phyloP scores from a whole-genome alignment of 2,888 invertebrate species.

The Eupeodes luniger region DNA sequence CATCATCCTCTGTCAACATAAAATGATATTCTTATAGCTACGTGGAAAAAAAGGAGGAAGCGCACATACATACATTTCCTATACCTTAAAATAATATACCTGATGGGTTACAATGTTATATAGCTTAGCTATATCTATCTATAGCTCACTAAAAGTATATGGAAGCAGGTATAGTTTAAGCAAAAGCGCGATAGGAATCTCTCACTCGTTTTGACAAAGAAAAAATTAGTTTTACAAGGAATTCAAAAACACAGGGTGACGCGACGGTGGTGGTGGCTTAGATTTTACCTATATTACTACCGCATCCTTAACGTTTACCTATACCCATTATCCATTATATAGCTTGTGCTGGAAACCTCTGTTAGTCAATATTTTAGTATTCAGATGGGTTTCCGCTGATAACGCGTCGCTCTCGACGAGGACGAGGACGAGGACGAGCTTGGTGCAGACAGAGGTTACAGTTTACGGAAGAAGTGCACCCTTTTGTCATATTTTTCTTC shows the following conservation, averaged over 20 bases:
- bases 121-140: too few species aligned
- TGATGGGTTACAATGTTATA: slow-evolving; percentile 11
- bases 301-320: background rate
- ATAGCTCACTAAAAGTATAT: too few species aligned
- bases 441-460: slow-evolving; percentile 69
- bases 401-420: slow-evolving; percentile 64
- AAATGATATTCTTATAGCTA: slow-evolving; percentile 15
- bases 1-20: slow-evolving; percentile 62
- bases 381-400: slow-evolving; percentile 71
- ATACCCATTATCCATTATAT: slow-evolving; percentile 2
- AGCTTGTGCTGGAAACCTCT: slow-evolving; percentile 15
- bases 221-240: slow-evolving; percentile 67
- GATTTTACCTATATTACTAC: background rate
- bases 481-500: slow-evolving; percentile 64
- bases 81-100: slow-evolving; percentile 1
- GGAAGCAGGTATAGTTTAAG: slow-evolving; percentile 57
- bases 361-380: slow-evolving; percentile 68
- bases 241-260: slow-evolving; percentile 9
- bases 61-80: slow-evolving; percentile 36
- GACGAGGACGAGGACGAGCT: slow-evolving; percentile 47
- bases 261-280: background rate
- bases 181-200: slow-evolving; percentile 59
- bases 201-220: slow-evolving; percentile 29
- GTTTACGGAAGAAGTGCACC: slow-evolving; percentile 63
- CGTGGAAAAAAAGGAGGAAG: slow-evolving; percentile 27